A percentile compares a stretch with the other conserved stretches of the same genome.
These are phyloP conservation scores for Brotula barbata DNA, from an alignment of 2,797 vertebrate species.

Conservation along the genomic window DNA sequence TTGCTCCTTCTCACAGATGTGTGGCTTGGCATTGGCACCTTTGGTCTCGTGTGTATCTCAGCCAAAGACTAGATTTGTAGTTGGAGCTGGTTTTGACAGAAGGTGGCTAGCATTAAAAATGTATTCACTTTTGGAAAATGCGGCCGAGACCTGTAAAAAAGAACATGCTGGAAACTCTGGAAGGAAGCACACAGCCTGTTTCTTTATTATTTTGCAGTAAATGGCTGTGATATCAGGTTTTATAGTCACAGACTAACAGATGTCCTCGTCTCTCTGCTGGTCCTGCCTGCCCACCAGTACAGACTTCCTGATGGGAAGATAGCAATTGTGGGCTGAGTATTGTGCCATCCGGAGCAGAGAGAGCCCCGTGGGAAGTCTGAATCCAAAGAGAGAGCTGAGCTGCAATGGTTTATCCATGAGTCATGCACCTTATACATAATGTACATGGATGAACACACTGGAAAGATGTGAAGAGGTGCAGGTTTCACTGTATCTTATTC, in stretches of 20 bases:
- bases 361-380: slow-evolving; percentile 9
- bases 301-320: slow-evolving; percentile 28
- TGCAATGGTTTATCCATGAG: not conserved
- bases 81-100: not conserved
- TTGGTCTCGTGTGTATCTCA: not conserved
- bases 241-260: slow-evolving; percentile 46
- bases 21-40: not conserved
- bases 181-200: not conserved
- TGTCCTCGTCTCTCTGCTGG: slow-evolving; percentile 46
- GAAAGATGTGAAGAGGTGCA: not conserved
- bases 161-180: slow-evolving; percentile 3
- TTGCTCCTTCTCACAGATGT: slow-evolving; percentile 14
- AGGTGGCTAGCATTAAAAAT: not conserved
- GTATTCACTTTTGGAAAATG: slow-evolving; percentile 3
- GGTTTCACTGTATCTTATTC: slow-evolving; percentile 11
- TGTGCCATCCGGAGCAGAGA: slow-evolving; percentile 17
- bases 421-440: not conserved
- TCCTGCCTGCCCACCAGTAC: slow-evolving; percentile 33
- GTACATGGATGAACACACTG: not conserved
- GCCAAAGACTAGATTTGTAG: not conserved
- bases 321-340: slow-evolving; percentile 32
- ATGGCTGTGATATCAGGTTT: slow-evolving; percentile 38
- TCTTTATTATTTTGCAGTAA: slow-evolving; percentile 12
- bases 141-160: not conserved
- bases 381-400: slow-evolving; percentile 1